Evolutionary conservation across 2,888 invertebrate species (phyloP).

Genomic region (Xestia xanthographa): DNA sequence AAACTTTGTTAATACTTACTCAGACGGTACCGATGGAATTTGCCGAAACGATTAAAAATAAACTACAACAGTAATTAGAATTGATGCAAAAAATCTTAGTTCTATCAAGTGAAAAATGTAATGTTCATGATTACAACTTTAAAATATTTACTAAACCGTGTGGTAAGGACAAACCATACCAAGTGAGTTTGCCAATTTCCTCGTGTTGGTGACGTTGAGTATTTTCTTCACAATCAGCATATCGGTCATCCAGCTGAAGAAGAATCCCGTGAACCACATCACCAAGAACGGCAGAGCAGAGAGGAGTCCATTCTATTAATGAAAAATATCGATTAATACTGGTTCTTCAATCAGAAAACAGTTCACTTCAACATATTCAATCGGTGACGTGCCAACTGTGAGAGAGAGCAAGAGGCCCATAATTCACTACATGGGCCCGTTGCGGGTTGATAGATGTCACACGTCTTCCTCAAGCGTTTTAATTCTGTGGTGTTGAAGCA

Average conservation of each 20-base stretch:
- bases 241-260: conserved; percentile 93
- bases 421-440: background rate
- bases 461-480: background rate
- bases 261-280: conserved; percentile 93
- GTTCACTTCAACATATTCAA: background rate
- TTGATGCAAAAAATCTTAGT: background rate
- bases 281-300: conserved; percentile 94
- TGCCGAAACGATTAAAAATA: background rate
- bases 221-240: conserved; percentile 89
- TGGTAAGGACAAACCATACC: conserved; percentile 71
- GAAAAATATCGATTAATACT: background rate
- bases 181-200: conserved; percentile 90
- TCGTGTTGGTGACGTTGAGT: conserved; percentile 88
- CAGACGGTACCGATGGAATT: background rate
- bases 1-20: background rate
- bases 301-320: conserved; percentile 91
- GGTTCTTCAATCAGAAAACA: background rate
- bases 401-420: background rate
- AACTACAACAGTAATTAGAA: background rate
- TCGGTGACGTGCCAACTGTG: background rate
- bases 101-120: background rate
- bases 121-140: background rate
- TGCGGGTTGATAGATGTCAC: background rate
- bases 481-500: background rate
- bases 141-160: background rate